phyloP scores from a whole-genome alignment of 2,888 invertebrate genomes.

The Apoda limacodes region DNA sequence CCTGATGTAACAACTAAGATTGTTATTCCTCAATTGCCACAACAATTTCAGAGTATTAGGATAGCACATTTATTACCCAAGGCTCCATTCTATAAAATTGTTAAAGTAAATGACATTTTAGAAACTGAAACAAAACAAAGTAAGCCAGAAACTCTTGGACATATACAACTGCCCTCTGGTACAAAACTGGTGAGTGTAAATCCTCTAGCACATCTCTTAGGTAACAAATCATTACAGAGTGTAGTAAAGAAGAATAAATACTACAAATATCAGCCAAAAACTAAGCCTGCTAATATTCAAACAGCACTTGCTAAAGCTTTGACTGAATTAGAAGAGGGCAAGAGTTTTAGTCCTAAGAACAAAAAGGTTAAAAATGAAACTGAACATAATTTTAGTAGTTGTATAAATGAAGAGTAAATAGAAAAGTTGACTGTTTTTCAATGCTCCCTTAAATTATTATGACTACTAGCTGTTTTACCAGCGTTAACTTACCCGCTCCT shows the following conservation, averaged over 20 bases:
- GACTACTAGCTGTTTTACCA: too few relatives aligned
- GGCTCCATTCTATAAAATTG: conserved; percentile 52
- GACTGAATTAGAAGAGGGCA: conserved; percentile 25
- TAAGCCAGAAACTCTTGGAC: conserved; percentile 1
- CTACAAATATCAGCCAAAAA: conserved; percentile 29
- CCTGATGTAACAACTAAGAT: conserved; percentile 26
- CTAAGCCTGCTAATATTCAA: conserved; percentile 31
- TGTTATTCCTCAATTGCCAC: conserved; percentile 33
- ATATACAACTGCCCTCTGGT: conserved; percentile 35
- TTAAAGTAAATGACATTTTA: conserved; percentile 37
- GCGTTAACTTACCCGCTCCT: too few relatives aligned
- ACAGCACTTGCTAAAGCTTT: conserved; percentile 37
- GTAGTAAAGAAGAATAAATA: conserved; percentile 30
- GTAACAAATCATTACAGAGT: conserved; percentile 27
- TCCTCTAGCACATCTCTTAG: conserved; percentile 46
- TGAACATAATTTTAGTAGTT: too few relatives aligned
- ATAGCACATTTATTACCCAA: conserved; percentile 42
- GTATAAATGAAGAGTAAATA: too few relatives aligned
- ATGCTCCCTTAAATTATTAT: too few relatives aligned
- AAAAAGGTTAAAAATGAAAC: conserved; percentile 11
- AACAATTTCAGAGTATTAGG: conserved; percentile 28
- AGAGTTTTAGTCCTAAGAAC: too few relatives aligned
- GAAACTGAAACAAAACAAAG: conserved; percentile 7
- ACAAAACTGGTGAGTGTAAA: conserved; percentile 43
- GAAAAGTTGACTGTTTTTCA: too few relatives aligned